These are phyloP conservation scores for Brachyptera putata DNA, from an alignment of 2,888 invertebrate species.

Conservation along the genomic window DNA sequence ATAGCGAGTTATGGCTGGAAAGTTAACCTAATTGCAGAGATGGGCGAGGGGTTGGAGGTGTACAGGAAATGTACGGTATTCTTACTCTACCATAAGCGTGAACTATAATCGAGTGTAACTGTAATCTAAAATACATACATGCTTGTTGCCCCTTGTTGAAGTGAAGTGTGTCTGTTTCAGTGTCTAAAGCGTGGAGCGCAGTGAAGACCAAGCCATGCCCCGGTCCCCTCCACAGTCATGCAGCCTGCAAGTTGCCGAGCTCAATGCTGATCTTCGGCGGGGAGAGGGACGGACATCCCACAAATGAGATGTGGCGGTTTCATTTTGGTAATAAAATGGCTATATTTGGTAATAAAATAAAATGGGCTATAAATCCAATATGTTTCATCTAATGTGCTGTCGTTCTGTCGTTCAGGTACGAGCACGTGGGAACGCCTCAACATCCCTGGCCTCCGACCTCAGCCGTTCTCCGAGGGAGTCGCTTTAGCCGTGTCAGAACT, in stretches of 20 bases:
- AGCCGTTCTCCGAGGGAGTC: constrained; percentile 64
- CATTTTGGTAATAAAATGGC: constrained; percentile 74
- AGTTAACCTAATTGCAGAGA: no score
- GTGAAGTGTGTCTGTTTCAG: constrained; percentile 40
- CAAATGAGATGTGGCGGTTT: constrained; percentile 78
- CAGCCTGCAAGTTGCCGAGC: constrained; percentile 69
- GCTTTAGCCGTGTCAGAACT: constrained; percentile 60
- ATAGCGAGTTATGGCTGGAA: no score
- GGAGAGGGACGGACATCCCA: constrained; percentile 64
- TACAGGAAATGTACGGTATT: no score
- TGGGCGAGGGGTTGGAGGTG: no score
- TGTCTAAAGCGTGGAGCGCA: constrained; percentile 60
- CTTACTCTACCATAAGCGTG: no score
- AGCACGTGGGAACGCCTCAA: constrained; percentile 72
- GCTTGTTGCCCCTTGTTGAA: neutral
- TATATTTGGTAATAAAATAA: neutral
- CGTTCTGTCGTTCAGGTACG: constrained; percentile 50
- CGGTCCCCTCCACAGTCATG: constrained; percentile 70
- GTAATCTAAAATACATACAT: no score
- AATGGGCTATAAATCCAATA: neutral
- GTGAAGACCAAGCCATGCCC: constrained; percentile 62
- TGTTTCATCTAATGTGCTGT: constrained; percentile 12
- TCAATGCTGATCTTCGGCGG: constrained; percentile 79
- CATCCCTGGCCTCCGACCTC: constrained; percentile 58
- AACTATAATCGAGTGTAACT: no score